Conservation (phyloP, 2,888 invertebrate species). For the Tenodera sinensis region DNA sequence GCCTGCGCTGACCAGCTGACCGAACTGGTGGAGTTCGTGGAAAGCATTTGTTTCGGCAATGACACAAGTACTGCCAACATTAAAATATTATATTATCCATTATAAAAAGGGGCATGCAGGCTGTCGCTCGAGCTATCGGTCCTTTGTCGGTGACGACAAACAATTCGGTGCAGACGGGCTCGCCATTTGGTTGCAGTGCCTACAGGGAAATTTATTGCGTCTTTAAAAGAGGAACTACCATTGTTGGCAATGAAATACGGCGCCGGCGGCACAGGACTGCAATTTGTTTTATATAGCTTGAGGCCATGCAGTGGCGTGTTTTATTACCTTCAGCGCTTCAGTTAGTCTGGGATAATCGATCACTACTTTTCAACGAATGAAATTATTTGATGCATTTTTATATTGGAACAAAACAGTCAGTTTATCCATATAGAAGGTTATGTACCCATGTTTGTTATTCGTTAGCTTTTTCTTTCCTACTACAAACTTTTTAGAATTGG, state of each 20-base stretch:
- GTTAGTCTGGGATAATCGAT: too few species aligned
- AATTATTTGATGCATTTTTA: too few species aligned
- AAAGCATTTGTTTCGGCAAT: background rate
- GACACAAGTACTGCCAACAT: background rate
- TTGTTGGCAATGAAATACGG: background rate
- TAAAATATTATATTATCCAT: background rate
- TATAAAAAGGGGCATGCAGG: background rate
- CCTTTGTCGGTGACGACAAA: background rate
- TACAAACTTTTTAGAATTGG: too few species aligned
- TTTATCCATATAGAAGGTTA: too few species aligned
- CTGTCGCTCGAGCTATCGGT: background rate
- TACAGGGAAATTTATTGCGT: background rate
- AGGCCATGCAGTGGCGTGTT: background rate
- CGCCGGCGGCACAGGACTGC: background rate
- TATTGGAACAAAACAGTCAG: too few species aligned
- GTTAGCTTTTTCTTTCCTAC: too few species aligned
- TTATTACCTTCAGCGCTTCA: background rate
- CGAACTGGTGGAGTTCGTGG: background rate
- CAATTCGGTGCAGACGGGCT: background rate
- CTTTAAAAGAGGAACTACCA: background rate
- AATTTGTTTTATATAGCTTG: background rate
- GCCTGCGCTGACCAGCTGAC: background rate
- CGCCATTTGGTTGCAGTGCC: background rate
- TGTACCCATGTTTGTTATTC: too few species aligned
- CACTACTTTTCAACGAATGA: too few species aligned